Evolutionary conservation across 2,888 invertebrate species (phyloP), one percentile per base, ranked within the genome.

Genomic region (Agonum fuliginosum): DNA sequence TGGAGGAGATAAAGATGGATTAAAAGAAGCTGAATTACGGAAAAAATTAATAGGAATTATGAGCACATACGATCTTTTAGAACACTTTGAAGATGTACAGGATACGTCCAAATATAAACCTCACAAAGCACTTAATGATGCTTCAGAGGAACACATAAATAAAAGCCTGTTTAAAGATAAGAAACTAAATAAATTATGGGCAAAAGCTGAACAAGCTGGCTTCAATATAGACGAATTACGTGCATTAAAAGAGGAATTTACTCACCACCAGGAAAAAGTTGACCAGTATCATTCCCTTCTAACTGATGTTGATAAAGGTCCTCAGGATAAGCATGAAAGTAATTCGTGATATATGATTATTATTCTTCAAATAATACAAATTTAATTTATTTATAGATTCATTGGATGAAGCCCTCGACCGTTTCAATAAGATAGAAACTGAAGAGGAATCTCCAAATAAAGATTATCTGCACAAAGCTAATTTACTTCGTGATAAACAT

Each of bases 191-290:
- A 93, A 93, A 84, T 87, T 98, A 3, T 97, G 97, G 97, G 90
- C 92, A 34, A 96, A 96, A 85, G 97, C 97, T 0, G 95, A 96
- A 87, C 87, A 90, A 20, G 92, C 95, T 22, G 97, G 97, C n/a
- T 97, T 97, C 84, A 93, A 93, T 19, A 91, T 91, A 78, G 93
- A 94, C 80, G 97, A 98, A 86, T 85, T 98, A 51, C 88, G 92
- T 78, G 91, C 95, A 0, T 86, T 98, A 12, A 94, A 93, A 83
- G 95, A 97, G 85, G 98, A 98, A 86, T 97, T 98, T 83, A 87
- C 88, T 17, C 97, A 97, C 85, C 97, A 98, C 84, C 96, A 97
- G 85, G 94, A 97, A 81, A 97, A 97, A 87, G 92, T 97, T 67
- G 95, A 97, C 85, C 93, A 97, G 83, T 97, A 96, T 84, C 94